Base-by-base conservation (phyloP, 2,888 invertebrate genomes). In the Cataglyphis albicans region DNA sequence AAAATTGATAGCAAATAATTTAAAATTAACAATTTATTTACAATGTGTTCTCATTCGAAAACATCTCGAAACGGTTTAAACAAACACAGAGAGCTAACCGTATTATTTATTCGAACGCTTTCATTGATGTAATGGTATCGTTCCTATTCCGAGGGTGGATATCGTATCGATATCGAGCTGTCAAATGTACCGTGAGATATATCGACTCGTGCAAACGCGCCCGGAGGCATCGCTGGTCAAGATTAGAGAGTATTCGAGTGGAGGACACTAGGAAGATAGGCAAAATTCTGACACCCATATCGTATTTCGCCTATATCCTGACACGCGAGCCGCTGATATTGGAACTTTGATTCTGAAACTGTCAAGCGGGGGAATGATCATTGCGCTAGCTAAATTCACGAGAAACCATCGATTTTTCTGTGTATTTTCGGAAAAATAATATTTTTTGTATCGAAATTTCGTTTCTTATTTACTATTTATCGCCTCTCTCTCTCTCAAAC, bases 251-350 rank as follows among this genome's bases (percentile, higher is more conserved):
- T 44, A 41, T 73, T 78, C 64, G 67, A 61, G 52, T 78, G 82
- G 67, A 57, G 85, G 52, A 52, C 61, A 84, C 44, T 83, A 55
- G 82, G 64, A 90, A 90, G 90, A 89, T 89, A 88, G 87, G 90
- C 63, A 86, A 89, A 88, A 89, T 86, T 84, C 83, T 35, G 76
- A 48, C 32, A 15, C 4, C 80, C 82, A 80, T 88, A 87, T 88
- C 90, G 76, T 32, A 73, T 78, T 61, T 81, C 67, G 74, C 73
- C 48, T 78, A 86, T 85, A 87, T 84, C 72, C 81, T 72, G 83
- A 65, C 82, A 32, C 64, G 52, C 64, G 52, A 57, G 38, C 44
- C 52, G 32, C 68, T 82, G 90, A 88, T 89, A 89, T 89, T 87
- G 65, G 10, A 41, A 59, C 67, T 57, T 38, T 25, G 82, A 68